These are phyloP conservation scores for Alcis repandata DNA, from an alignment of 2,888 invertebrate species.

Conservation along the genomic window DNA sequence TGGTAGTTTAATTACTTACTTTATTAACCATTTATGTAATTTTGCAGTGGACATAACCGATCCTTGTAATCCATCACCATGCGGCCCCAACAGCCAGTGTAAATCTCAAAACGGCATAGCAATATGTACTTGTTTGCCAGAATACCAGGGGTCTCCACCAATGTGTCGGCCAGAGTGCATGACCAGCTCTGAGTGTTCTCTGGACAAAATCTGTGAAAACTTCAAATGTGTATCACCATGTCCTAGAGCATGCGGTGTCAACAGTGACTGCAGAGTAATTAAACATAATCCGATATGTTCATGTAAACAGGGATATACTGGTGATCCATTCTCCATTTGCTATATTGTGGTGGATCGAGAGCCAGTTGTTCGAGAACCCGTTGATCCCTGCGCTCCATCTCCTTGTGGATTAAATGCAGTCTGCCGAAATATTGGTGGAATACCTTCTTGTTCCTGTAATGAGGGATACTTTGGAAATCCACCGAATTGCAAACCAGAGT, in stretches of 20 bases:
- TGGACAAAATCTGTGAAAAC: slow-evolving; percentile 89
- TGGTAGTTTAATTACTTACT: background rate
- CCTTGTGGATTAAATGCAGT: slow-evolving; percentile 92
- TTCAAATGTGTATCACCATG: slow-evolving; percentile 91
- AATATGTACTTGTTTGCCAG: slow-evolving; percentile 90
- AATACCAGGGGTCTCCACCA: slow-evolving; percentile 90
- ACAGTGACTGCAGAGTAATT: slow-evolving; percentile 90
- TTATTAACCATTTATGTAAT: slow-evolving; percentile 27
- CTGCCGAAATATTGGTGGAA: slow-evolving; percentile 84
- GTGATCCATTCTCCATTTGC: slow-evolving; percentile 88
- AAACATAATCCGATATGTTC: slow-evolving; percentile 91
- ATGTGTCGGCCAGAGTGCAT: slow-evolving; percentile 90
- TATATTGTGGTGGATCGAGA: slow-evolving; percentile 65
- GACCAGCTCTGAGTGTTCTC: slow-evolving; percentile 89
- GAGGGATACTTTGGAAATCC: slow-evolving; percentile 89
- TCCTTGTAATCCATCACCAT: slow-evolving; percentile 90
- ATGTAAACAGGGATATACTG: slow-evolving; percentile 87
- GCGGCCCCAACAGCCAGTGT: slow-evolving; percentile 91
- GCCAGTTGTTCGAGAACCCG: slow-evolving; percentile 56
- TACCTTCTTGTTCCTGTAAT: slow-evolving; percentile 89
- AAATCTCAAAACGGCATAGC: slow-evolving; percentile 86
- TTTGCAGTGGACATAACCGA: slow-evolving; percentile 71
- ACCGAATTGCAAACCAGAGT: slow-evolving; percentile 92
- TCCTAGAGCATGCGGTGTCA: slow-evolving; percentile 89
- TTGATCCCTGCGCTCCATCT: slow-evolving; percentile 90